These are phyloP conservation scores for Ctenochaetus hawaiiensis DNA, from an alignment of 2,797 vertebrate genomes.

Conservation along the genomic window DNA sequence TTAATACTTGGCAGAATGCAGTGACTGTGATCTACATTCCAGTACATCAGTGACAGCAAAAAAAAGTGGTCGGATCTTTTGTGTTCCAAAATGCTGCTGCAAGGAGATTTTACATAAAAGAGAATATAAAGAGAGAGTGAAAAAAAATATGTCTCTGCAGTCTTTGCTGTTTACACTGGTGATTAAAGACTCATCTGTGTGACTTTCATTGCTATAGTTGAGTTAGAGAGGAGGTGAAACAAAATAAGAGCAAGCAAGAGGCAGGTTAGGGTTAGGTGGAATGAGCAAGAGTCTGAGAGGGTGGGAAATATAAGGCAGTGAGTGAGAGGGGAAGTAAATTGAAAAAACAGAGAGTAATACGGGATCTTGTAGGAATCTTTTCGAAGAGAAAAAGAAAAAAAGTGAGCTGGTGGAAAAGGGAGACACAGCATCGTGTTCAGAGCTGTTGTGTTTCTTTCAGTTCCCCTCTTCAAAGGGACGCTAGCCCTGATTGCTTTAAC, in stretches of 20 bases:
- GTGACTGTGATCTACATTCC: no score
- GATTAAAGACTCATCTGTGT: not conserved
- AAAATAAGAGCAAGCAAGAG: conserved; percentile 37
- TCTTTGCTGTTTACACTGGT: not conserved
- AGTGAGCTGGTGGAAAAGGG: conserved; percentile 66
- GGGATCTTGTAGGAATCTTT: conserved; percentile 77
- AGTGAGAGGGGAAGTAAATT: conserved; percentile 66
- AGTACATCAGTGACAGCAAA: not conserved
- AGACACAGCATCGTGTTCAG: conserved; percentile 74
- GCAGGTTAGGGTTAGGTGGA: conserved; percentile 48
- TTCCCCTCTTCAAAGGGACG: conserved; percentile 66
- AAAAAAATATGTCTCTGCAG: not conserved
- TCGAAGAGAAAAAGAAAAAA: conserved; percentile 32
- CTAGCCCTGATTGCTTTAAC: conserved; percentile 68
- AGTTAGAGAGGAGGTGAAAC: conserved; percentile 12
- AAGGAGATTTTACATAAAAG: not conserved
- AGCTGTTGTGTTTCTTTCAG: conserved; percentile 81
- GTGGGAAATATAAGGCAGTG: conserved; percentile 47
- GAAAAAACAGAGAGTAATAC: conserved; percentile 78
- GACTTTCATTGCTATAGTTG: not conserved
- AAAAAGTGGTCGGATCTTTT: not conserved
- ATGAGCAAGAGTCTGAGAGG: conserved; percentile 36
- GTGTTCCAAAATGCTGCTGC: not conserved
- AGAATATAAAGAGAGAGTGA: not conserved
- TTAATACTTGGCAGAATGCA: not conserved